Percentiles rank a stretch among this genome's conserved stretches.
Evolutionary conservation across 2,797 vertebrate genomes (phyloP).

Genomic region (Sarcoramphus papa): DNA sequence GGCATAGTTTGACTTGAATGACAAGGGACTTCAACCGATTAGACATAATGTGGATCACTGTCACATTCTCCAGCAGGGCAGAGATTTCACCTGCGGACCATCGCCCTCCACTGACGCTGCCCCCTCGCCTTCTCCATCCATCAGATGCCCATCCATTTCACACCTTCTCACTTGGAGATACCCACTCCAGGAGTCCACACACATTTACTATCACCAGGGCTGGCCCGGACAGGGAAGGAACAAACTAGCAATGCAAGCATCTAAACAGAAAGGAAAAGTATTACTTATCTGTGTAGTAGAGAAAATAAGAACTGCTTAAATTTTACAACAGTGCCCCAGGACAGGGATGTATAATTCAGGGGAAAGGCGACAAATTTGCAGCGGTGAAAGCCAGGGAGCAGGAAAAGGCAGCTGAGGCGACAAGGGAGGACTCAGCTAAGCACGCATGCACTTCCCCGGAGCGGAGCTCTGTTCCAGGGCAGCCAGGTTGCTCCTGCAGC

Average conservation of each 20-base stretch:
- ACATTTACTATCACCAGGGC: not conserved
- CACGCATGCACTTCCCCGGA: accelerated
- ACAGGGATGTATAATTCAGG: too few relatives aligned
- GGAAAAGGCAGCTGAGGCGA: not conserved
- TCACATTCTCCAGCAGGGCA: not conserved
- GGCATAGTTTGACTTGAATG: not conserved
- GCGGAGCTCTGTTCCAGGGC: not conserved
- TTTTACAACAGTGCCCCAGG: not conserved
- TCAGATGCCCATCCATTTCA: not conserved
- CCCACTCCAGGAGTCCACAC: not conserved
- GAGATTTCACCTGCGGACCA: not conserved
- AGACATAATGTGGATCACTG: not conserved
- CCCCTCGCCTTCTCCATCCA: not conserved
- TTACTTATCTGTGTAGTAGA: not conserved
- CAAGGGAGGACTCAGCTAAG: not conserved
- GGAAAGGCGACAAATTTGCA: not conserved
- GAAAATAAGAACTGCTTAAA: not conserved
- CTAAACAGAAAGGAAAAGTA: not conserved
- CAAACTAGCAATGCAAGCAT: accelerated
- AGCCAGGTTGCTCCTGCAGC: not conserved
- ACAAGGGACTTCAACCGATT: not conserved
- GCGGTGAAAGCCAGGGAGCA: not conserved
- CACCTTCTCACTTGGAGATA: not conserved
- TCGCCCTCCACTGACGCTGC: not conserved
- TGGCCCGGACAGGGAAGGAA: not conserved